Conservation (phyloP, 2,797 vertebrate species). For the Botia almorhae region DNA sequence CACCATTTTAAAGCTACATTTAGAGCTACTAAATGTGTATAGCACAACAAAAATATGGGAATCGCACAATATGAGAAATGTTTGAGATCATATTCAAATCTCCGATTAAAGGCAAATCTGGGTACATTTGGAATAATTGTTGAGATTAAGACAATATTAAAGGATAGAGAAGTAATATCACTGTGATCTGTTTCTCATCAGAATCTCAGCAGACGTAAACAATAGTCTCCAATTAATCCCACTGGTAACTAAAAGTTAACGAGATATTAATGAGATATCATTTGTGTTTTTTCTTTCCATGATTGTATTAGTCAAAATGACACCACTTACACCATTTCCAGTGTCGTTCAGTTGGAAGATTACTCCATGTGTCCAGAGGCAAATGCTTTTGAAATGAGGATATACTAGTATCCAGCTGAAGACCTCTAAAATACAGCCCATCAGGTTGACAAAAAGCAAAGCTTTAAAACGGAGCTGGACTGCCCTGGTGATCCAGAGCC, state of each 20-base stretch:
- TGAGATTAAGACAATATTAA: background rate
- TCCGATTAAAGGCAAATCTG: background rate
- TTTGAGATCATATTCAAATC: background rate
- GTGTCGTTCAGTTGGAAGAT: slow-evolving; percentile 4
- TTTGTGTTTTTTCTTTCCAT: background rate
- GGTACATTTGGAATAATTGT: background rate
- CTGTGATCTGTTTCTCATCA: background rate
- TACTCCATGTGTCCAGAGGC: slow-evolving; percentile 19
- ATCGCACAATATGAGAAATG: background rate
- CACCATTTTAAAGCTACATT: too few relatives aligned
- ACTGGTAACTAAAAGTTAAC: too few relatives aligned
- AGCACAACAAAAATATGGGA: too few relatives aligned
- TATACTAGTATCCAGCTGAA: slow-evolving; percentile 12
- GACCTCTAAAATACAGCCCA: slow-evolving; percentile 25
- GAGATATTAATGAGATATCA: background rate
- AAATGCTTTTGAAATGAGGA: slow-evolving; percentile 42
- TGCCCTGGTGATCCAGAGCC: slow-evolving; percentile 67
- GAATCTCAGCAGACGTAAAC: background rate
- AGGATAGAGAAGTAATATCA: too few relatives aligned
- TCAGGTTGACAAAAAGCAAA: slow-evolving; percentile 62
- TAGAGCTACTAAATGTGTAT: too few relatives aligned
- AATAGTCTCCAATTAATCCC: background rate
- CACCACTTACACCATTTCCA: slow-evolving; percentile 18
- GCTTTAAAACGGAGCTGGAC: slow-evolving; percentile 61
- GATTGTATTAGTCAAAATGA: slow-evolving; percentile 11